Evolutionary conservation across 2,888 invertebrate genomes (phyloP).

Genomic region (Phaedon cochleariae): DNA sequence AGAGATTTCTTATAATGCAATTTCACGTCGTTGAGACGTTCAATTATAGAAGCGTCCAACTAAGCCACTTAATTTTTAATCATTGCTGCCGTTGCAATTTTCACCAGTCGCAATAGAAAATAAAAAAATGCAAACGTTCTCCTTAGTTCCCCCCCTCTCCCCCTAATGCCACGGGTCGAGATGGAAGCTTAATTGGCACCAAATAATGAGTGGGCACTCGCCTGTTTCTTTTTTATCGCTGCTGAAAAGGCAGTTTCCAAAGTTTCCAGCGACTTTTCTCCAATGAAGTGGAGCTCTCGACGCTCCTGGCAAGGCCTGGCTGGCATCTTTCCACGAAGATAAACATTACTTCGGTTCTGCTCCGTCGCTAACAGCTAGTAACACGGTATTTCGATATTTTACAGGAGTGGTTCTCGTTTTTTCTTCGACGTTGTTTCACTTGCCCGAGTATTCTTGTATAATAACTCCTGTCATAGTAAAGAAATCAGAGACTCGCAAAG

Average conservation of each 20-base stretch:
- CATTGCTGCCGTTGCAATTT: not conserved
- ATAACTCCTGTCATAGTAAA: too few relatives aligned
- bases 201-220: slow-evolving; percentile 4
- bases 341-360: slow-evolving; percentile 1
- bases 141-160: not conserved
- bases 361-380: too few relatives aligned
- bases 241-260: slow-evolving; percentile 14
- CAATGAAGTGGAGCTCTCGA: slow-evolving; percentile 4
- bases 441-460: too few relatives aligned
- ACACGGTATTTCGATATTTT: too few relatives aligned
- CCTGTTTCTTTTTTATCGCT: slow-evolving; percentile 8
- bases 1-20: too few relatives aligned
- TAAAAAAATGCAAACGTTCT: not conserved
- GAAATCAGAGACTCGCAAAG: too few relatives aligned
- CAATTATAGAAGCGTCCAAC: too few relatives aligned
- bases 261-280: not conserved
- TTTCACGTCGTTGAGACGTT: too few relatives aligned
- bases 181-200: not conserved
- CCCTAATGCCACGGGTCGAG: not conserved
- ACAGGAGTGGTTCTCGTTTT: too few relatives aligned
- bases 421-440: too few relatives aligned
- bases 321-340: slow-evolving; percentile 19
- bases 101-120: not conserved
- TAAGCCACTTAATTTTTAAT: not conserved
- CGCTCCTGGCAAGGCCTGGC: too few relatives aligned